Percentiles rank a stretch among this genome's conserved stretches.
These are phyloP conservation scores for Endotricha flammealis DNA, from an alignment of 2,888 invertebrate genomes.

Conservation along the genomic window DNA sequence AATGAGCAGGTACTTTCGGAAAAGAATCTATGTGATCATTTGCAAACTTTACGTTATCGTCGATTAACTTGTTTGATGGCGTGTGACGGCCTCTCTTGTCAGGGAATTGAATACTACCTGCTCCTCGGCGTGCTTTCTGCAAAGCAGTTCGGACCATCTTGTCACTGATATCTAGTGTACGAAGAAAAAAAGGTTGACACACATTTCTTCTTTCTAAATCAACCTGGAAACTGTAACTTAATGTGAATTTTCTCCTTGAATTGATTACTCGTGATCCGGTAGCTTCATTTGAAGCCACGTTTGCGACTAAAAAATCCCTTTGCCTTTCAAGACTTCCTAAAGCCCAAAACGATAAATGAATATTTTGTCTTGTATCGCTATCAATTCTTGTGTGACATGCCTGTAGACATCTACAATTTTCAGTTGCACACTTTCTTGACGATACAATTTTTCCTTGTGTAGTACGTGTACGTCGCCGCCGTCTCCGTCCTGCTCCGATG, in stretches of 20 bases:
- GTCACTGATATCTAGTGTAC: constrained; percentile 16
- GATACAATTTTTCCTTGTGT: constrained; percentile 13
- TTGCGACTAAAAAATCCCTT: constrained; percentile 14
- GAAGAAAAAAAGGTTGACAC: constrained; percentile 14
- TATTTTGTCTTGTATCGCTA: constrained; percentile 13
- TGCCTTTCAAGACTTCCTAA: constrained; percentile 15
- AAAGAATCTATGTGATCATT: constrained; percentile 17
- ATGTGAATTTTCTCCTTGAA: constrained; percentile 16
- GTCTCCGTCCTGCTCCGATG: no score
- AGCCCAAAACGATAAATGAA: constrained; percentile 12
- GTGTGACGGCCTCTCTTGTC: constrained; percentile 16
- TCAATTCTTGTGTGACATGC: constrained; percentile 15
- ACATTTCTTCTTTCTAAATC: constrained; percentile 10
- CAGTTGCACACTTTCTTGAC: constrained; percentile 7
- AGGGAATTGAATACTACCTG: constrained; percentile 14
- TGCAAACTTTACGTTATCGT: constrained; percentile 12
- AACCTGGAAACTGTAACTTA: constrained; percentile 14
- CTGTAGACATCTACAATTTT: constrained; percentile 13
- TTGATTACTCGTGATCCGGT: constrained; percentile 13
- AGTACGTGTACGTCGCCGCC: constrained; percentile 12
- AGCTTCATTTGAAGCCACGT: constrained; percentile 14
- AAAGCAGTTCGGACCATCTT: constrained; percentile 16
- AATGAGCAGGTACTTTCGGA: constrained; percentile 13
- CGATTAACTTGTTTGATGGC: constrained; percentile 14
- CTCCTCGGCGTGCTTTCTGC: constrained; percentile 16